Percentiles rank a stretch among this genome's conserved stretches.
Conservation (phyloP, 1,140 invertebrate genomes). For the Coptotermes formosanus region DNA sequence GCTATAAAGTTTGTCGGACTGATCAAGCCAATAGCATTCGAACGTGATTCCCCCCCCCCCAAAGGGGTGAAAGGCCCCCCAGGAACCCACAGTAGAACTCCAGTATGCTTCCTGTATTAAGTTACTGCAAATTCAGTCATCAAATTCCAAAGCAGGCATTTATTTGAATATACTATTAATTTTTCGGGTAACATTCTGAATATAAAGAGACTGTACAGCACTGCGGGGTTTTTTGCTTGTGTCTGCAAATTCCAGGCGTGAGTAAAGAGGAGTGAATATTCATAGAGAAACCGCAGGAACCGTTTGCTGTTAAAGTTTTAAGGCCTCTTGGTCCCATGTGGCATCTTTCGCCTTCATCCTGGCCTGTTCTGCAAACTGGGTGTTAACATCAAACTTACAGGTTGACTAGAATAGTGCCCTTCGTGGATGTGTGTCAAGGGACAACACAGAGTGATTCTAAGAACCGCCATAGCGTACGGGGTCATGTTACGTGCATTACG, state of each 20-base stretch:
- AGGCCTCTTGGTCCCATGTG: background rate
- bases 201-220: background rate
- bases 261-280: slow-evolving; percentile 7
- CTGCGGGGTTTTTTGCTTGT: background rate
- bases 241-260: background rate
- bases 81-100: too few relatives aligned
- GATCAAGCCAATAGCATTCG: too few relatives aligned
- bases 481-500: too few relatives aligned
- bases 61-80: too few relatives aligned
- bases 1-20: too few relatives aligned
- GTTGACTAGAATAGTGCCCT: background rate
- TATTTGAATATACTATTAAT: too few relatives aligned
- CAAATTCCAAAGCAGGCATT: too few relatives aligned
- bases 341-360: background rate
- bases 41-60: too few relatives aligned
- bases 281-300: slow-evolving; percentile 14
- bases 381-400: background rate
- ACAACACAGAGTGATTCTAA: background rate
- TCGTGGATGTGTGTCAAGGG: background rate
- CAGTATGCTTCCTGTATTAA: too few relatives aligned
- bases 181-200: background rate
- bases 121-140: too few relatives aligned
- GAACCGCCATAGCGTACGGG: background rate
- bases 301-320: background rate
- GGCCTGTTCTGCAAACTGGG: background rate